Evolutionary conservation across 2,888 invertebrate genomes (phyloP).

Genomic region (Neocrepidodera transversa): DNA sequence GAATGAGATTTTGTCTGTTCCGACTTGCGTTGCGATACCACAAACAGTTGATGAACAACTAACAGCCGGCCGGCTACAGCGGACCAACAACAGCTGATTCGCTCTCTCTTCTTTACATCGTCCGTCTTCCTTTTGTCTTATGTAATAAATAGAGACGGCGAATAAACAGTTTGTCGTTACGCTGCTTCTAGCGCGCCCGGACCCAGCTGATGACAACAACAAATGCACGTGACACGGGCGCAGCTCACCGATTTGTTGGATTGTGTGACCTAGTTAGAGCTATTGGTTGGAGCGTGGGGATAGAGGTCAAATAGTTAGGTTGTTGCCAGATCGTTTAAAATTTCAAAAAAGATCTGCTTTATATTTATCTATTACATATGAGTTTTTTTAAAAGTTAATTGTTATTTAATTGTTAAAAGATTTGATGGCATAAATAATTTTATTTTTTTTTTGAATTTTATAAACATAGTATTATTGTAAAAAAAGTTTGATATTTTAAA

Average conservation of each 20-base stretch:
- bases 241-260: constrained; percentile 59
- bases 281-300: constrained; percentile 58
- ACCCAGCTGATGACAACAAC: constrained; percentile 75
- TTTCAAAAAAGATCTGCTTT: no score
- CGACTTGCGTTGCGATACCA: constrained; percentile 43
- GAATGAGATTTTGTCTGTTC: constrained; percentile 35
- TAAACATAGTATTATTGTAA: no score
- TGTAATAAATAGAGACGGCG: neutral
- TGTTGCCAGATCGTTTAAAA: constrained; percentile 19
- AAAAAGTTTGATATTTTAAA: no score
- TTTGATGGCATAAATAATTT: no score
- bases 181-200: constrained; percentile 52
- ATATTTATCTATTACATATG: no score
- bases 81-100: constrained; percentile 58
- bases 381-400: no score
- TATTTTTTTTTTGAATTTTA: no score
- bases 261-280: constrained; percentile 66
- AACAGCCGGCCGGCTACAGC: constrained; percentile 55
- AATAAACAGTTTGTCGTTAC: constrained; percentile 9
- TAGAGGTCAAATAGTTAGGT: constrained; percentile 53
- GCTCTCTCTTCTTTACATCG: neutral
- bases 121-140: constrained; percentile 3
- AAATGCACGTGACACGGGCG: constrained; percentile 68
- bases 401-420: no score
- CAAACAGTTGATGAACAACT: constrained; percentile 57